Evolutionary conservation across 2,113 vertebrate species (phyloP).

Genomic region (Synodontis membranacea): DNA sequence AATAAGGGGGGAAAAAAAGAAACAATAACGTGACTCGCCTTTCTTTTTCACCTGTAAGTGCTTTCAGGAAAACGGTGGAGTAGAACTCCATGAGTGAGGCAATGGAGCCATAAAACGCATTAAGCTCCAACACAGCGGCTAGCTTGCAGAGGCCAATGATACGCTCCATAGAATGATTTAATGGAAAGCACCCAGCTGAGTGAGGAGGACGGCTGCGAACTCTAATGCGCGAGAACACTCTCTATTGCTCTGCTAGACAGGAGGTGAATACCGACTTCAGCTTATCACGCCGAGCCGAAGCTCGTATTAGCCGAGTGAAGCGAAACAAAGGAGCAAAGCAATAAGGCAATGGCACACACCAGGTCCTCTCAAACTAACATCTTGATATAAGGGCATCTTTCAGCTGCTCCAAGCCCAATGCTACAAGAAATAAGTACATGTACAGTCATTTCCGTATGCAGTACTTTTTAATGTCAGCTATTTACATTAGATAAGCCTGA

Average conservation of each 20-base stretch:
- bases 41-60: constrained; percentile 40
- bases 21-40: constrained; percentile 17
- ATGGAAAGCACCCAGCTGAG: constrained; percentile 39
- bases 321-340: constrained; percentile 4
- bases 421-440: constrained; percentile 18
- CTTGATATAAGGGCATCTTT: background rate
- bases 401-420: constrained; percentile 11
- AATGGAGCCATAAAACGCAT: constrained; percentile 41
- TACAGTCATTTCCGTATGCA: constrained; percentile 20
- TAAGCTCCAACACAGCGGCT: constrained; percentile 40
- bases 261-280: constrained; percentile 9
- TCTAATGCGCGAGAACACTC: constrained; percentile 29
- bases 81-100: constrained; percentile 7
- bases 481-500: constrained; percentile 33
- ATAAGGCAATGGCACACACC: constrained; percentile 19
- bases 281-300: background rate
- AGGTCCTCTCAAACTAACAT: constrained; percentile 5
- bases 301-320: constrained; percentile 25
- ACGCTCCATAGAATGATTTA: constrained; percentile 46
- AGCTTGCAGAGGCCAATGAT: constrained; percentile 41
- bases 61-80: constrained; percentile 15
- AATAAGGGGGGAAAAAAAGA: no score
- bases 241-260: constrained; percentile 40
- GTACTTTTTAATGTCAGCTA: constrained; percentile 2
- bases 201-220: constrained; percentile 27